These are phyloP conservation scores for Baryphthengus martii DNA, from an alignment of 2,113 vertebrate genomes.

Conservation along the genomic window DNA sequence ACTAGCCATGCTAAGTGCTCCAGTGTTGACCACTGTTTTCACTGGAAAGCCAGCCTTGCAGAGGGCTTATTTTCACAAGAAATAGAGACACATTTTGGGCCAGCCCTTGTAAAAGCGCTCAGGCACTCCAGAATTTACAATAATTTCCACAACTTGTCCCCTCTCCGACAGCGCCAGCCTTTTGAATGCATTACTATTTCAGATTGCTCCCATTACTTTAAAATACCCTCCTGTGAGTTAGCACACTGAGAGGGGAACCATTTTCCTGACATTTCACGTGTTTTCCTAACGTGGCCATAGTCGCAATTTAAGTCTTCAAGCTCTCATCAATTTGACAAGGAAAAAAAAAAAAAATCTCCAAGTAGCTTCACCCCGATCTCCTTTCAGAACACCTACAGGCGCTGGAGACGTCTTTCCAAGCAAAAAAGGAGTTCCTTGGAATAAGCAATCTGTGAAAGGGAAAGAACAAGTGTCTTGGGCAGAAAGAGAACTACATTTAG, in stretches of 20 bases:
- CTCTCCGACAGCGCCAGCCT: background rate
- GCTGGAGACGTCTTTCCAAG: background rate
- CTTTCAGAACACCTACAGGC: background rate
- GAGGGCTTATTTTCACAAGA: background rate
- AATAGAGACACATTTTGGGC: background rate
- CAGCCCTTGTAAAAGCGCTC: background rate
- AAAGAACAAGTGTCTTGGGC: constrained; percentile 26
- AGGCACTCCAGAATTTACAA: background rate
- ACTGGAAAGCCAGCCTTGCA: background rate
- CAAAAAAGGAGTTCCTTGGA: background rate
- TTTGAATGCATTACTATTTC: background rate
- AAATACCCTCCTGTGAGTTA: background rate
- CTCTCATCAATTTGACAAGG: background rate
- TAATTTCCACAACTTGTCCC: background rate
- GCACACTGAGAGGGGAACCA: background rate
- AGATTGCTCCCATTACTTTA: background rate
- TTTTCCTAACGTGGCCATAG: background rate
- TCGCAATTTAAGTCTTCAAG: background rate
- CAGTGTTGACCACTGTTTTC: background rate
- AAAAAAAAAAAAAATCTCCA: background rate
- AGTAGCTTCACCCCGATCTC: background rate
- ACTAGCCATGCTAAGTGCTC: background rate
- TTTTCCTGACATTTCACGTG: background rate
- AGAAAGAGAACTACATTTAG: constrained; percentile 3
- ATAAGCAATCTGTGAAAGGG: background rate